Evolutionary conservation across 2,888 invertebrate genomes (phyloP), one percentile per base, ranked within the genome.

Genomic region (Cryptophagus acutangulus): DNA sequence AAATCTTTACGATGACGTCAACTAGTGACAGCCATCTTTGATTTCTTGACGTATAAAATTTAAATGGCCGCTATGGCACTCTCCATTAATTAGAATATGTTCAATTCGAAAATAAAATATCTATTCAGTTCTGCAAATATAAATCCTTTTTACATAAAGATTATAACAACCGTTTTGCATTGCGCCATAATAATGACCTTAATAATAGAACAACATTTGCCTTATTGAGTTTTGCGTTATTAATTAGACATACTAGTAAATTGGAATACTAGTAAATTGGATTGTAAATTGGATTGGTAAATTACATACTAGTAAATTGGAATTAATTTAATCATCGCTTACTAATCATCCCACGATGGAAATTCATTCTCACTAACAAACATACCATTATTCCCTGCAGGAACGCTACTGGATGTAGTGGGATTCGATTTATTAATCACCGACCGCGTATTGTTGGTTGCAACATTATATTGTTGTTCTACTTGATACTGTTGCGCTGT

Each of bases 381-480:
- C 16, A 55, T 55, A 45, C 55, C 45, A 36, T 45, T 34, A 57
- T 43, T 36, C 30, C 46, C 44, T 20, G 38, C 26, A n/a, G n/a
- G 45, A 30, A 9, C 20, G 33, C 12, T 35, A n/a, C 28, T 33
- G 28, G 52, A 40, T 41, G 51, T 36, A 40, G 48, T 51, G 48
- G 55, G 45, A 3, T 45, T 48, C 17, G 56, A 50, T 47, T 60
- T 61, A 45, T 63, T 66, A 35, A 67, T 65, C 14, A 67, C 67
- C 5, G 67, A 67, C 52, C 61, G 57, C 4, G 70, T 68, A 48
- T 69, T 67, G 48, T 70, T 68, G 6, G 65, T 66, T 47, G 61
- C 57, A 10, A 66, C 57, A 45, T 67, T 67, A 52, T 67, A 69
- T 36, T 67, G 68, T 46, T 69, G 69, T 45, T 70, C 69, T 14